These are phyloP conservation scores for Peromyscus nudipes DNA, from an alignment of 2,797 vertebrate genomes.

Conservation along the genomic window DNA sequence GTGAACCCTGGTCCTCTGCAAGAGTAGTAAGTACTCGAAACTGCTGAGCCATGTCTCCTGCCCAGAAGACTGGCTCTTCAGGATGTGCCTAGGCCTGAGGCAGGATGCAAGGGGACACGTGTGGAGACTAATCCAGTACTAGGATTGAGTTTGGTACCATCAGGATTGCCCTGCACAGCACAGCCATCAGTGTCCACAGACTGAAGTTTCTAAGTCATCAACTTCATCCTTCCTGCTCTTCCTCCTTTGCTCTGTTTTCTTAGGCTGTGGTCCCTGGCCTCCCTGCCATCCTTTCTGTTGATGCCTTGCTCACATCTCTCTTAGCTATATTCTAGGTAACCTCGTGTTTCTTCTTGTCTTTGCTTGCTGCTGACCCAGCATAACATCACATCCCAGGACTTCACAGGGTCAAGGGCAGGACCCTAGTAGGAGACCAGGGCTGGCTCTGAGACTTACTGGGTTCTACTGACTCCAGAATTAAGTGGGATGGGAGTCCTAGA, in stretches of 20 bases:
- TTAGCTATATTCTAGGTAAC: background rate
- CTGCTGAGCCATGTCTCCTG: background rate
- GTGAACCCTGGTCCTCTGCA: background rate
- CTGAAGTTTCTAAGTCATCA: background rate
- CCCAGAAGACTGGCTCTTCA: background rate
- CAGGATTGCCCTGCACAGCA: background rate
- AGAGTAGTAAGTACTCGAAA: background rate
- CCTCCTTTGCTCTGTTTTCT: background rate
- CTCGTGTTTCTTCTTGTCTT: background rate
- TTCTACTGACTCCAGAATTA: background rate
- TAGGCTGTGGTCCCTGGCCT: background rate
- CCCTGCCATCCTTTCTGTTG: too few species aligned
- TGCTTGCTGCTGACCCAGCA: background rate
- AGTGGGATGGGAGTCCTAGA: background rate
- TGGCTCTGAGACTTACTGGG: background rate
- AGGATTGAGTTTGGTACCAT: background rate
- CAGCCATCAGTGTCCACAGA: background rate
- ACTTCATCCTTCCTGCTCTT: background rate
- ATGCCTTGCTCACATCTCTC: fast-evolving
- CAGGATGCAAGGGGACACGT: background rate
- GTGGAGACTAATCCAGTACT: background rate
- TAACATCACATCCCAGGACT: background rate
- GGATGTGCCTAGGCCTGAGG: background rate
- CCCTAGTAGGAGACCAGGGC: background rate
- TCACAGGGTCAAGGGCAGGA: background rate